Evolutionary conservation across 2,888 invertebrate genomes (phyloP).

Genomic region (Dynastes maya): DNA sequence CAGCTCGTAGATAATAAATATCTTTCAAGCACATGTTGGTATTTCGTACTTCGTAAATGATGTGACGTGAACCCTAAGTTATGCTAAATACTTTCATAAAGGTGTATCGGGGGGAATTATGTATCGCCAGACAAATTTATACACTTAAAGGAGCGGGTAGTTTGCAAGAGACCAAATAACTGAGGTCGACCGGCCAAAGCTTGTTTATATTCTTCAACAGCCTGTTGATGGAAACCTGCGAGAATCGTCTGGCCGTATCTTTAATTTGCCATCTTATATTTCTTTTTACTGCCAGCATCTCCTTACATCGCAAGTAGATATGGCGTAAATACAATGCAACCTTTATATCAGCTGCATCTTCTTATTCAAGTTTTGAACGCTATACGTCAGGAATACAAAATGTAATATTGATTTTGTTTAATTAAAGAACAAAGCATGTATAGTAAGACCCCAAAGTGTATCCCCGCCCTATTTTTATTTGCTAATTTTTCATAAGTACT

Average conservation of each 20-base stretch:
- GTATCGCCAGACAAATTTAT: slow-evolving; percentile 57
- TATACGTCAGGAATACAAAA: too few relatives aligned
- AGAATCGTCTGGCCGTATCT: slow-evolving; percentile 18
- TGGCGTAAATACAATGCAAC: slow-evolving; percentile 7
- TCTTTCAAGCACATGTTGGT: slow-evolving; percentile 65
- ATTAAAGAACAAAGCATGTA: too few relatives aligned
- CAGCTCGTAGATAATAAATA: slow-evolving; percentile 66
- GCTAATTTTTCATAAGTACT: too few relatives aligned
- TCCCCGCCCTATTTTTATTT: too few relatives aligned
- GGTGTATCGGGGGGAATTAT: slow-evolving; percentile 59
- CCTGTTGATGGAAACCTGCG: slow-evolving; percentile 44
- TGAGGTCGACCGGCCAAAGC: slow-evolving; percentile 21
- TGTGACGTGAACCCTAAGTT: slow-evolving; percentile 62
- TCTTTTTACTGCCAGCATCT: slow-evolving; percentile 4
- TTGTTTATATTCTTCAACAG: slow-evolving; percentile 25
- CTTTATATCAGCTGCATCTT: background rate
- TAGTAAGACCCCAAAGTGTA: too few relatives aligned
- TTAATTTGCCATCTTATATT: slow-evolving; percentile 28
- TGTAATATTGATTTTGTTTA: too few relatives aligned
- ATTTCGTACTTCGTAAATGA: slow-evolving; percentile 60
- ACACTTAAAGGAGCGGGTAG: slow-evolving; percentile 41
- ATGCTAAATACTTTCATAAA: slow-evolving; percentile 63
- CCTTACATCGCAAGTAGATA: background rate
- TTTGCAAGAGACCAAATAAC: slow-evolving; percentile 39
- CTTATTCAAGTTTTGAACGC: background rate